Percentiles rank a stretch among this genome's conserved stretches.
Evolutionary conservation across 2,113 vertebrate genomes (phyloP).

Genomic region (Neodontobutis hainanensis): DNA sequence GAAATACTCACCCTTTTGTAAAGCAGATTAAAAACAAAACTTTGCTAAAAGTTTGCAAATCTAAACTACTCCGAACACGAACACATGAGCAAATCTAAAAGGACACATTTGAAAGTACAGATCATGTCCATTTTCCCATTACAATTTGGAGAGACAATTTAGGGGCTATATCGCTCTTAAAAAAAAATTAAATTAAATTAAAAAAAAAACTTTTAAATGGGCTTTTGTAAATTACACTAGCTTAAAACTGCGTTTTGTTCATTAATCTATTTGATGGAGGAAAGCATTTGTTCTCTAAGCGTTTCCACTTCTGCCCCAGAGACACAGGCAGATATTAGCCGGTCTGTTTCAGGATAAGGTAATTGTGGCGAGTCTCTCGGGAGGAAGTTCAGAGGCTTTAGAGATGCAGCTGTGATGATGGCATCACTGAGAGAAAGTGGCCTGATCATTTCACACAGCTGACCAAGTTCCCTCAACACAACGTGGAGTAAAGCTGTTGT

Average conservation of each 20-base stretch:
- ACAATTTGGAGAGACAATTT: neutral
- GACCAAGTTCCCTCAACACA: conserved; percentile 27
- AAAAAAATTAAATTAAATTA: neutral
- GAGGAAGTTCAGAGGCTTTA: conserved; percentile 49
- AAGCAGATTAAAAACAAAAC: too few relatives aligned
- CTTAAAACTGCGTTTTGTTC: neutral
- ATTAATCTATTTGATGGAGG: neutral
- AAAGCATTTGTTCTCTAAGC: conserved; percentile 15
- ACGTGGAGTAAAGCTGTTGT: conserved; percentile 8
- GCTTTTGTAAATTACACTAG: neutral
- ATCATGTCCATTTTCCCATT: conserved; percentile 1
- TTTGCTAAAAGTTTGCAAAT: too few relatives aligned
- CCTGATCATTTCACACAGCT: conserved; percentile 63
- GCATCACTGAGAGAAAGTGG: conserved; percentile 52
- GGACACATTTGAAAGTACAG: conserved; percentile 15
- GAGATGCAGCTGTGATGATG: conserved; percentile 70
- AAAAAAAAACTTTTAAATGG: too few relatives aligned
- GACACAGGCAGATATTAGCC: conserved; percentile 22
- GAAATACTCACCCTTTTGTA: too few relatives aligned
- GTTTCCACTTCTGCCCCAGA: conserved; percentile 7
- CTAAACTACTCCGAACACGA: too few relatives aligned
- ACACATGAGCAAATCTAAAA: too few relatives aligned
- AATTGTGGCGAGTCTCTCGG: conserved; percentile 36
- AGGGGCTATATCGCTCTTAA: neutral
- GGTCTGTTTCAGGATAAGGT: conserved; percentile 42